Percentiles rank a stretch among this genome's conserved stretches.
Evolutionary conservation across 2,113 vertebrate species (phyloP).

Genomic region (Rhinopithecus roxellana): DNA sequence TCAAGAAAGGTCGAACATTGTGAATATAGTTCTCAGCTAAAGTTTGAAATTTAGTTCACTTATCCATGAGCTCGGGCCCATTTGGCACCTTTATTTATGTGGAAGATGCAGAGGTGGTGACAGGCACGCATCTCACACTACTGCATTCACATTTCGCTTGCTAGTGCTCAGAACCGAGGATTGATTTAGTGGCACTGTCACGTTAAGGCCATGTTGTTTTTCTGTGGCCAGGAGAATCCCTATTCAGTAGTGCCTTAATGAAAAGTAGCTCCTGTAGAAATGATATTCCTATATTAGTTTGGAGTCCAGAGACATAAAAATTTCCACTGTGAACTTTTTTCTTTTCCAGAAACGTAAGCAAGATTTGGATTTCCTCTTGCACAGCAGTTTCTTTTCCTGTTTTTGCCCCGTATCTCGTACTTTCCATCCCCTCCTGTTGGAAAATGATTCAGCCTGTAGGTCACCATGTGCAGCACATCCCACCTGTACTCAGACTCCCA

Average conservation of each 20-base stretch:
- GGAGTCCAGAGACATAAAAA: constrained; percentile 53
- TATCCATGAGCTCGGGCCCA: no score
- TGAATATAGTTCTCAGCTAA: not conserved
- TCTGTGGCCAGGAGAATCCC: not conserved
- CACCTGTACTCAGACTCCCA: not conserved
- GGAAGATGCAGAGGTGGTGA: not conserved
- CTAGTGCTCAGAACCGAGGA: not conserved
- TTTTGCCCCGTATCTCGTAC: constrained; percentile 69
- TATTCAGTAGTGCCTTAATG: fast-evolving
- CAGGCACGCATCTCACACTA: fast-evolving
- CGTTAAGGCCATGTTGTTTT: not conserved
- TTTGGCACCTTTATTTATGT: not conserved
- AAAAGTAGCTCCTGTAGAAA: not conserved
- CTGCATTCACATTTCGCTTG: fast-evolving
- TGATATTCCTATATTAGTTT: not conserved
- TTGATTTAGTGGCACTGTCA: not conserved
- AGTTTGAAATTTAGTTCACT: not conserved
- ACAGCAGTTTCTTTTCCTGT: constrained; percentile 78
- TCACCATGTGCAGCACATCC: not conserved
- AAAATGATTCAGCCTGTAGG: constrained; percentile 45
- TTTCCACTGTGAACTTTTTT: constrained; percentile 81
- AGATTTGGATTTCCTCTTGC: constrained; percentile 78
- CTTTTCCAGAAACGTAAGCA: constrained; percentile 78
- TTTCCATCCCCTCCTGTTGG: constrained; percentile 74
- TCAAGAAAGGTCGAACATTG: not conserved